Base-by-base conservation (phyloP, 2,888 invertebrate genomes). In the Euphydryas editha region DNA sequence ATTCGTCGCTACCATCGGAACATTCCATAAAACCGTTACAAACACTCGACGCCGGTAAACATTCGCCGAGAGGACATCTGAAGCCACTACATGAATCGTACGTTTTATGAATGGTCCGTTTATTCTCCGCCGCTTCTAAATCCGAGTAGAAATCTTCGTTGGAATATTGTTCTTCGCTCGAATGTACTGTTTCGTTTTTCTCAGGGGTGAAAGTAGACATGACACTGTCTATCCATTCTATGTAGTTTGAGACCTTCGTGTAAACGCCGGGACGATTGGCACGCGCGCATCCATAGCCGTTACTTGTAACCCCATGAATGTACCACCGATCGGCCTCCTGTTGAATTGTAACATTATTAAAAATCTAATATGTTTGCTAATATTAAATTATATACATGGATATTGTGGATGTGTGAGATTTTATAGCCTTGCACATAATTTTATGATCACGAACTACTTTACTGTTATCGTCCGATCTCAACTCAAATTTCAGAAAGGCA, bases 1-100 rank as follows among this genome's bases (percentile, higher is more conserved):
- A 93, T 81, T 96, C 96, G 84, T 96, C 95, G 81, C 95, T 95
- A 46, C 95, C 95, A 81, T 96, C 96, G 44, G 95, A 95, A 78
- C 97, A 97, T 81, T 96, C 96, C 69, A 96, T 94, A 78, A 95
- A 95, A 11, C 96, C 96, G 81, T 97, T 96, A 83, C 97, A 97
- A 2, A 96, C 90, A 75, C 95, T 94, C 1, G 95, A 94, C 58
- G 94, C 93, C 0, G 95, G 95, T 44, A 96, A 85, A 76, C 96
- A 96, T 81, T 96, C 95, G 6, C 96, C 96, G 0, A 96, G 88
- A 0, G 96, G 96, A 83, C 97, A 97, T 55, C 97, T 84, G 79
- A 95, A 95, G 0, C 96, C 96, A 71, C 92, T 92, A 78, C 96
- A 96, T 0, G 86, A 84, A 75, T 93, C 92, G 36, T 80, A 72